Evolutionary conservation across 2,888 invertebrate species (phyloP), one percentile per base, ranked within the genome.

Genomic region (Leptopilina drosophilae): DNA sequence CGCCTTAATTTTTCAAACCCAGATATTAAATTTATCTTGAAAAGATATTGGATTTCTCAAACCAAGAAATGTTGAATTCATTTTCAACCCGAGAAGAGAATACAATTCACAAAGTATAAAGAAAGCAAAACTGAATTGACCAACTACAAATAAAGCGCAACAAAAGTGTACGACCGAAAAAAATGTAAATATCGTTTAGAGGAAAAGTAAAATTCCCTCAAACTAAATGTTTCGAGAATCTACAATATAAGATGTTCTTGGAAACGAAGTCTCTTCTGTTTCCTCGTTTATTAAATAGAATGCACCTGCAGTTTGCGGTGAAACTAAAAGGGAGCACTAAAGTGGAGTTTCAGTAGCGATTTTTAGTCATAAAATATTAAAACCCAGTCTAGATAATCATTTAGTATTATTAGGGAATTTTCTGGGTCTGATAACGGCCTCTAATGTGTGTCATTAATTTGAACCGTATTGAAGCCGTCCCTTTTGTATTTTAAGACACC

Each of bases 281-380:
- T 73, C 26, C 69, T 73, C 53, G 56, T 73, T 73, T 73, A 73
- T 73, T 73, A 73, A 73, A 73, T 73, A 56, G 33, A 56, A 40
- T 56, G 56, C 33, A 49, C 14, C 26, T 33, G 33, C 49, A 11
- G 9, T 56, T 33, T 33, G 73, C 73, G 73, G 73, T 56, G 14
- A 11, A 73, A 56, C 67, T 67, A 67, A 67, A 64, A 40, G 40
- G 46, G 20, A 46, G 53, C 56, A 40, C n/a, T 56, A 56, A 73
- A 73, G 73, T 56, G 33, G 12, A 73, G 56, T 14, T 33, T 56
- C 62, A 33, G 40, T 33, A 73, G 73, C 56, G n/a, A 73, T 56
- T 73, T 73, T 73, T 73, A 56, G 40, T 53, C 56, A n/a, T 73
- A 73, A 73, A 73, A n/a, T 73, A 42, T 40, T 42, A 66, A n/a